These are phyloP conservation scores for Malthinus seriepunctatus DNA, from an alignment of 2,888 invertebrate species.

Conservation along the genomic window DNA sequence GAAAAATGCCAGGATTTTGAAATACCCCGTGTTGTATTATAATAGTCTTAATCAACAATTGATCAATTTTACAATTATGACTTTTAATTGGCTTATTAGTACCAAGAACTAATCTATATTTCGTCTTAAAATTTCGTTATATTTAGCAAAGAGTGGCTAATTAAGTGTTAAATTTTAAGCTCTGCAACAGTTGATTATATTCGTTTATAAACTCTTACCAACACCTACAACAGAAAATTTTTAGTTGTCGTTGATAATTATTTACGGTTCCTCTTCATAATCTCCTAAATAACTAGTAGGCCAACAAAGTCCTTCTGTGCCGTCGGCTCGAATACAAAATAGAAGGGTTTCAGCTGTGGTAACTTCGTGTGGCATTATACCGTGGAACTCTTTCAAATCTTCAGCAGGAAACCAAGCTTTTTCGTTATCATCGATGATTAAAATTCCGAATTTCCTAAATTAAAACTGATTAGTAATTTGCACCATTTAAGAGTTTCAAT, in stretches of 20 bases:
- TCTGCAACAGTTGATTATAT: no score
- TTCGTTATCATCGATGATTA: slow-evolving; percentile 84
- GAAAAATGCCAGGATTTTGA: no score
- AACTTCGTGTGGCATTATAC: slow-evolving; percentile 82
- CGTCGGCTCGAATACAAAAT: slow-evolving; percentile 84
- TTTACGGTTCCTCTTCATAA: slow-evolving; percentile 47
- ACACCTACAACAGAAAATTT: background rate
- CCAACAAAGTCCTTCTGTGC: slow-evolving; percentile 82
- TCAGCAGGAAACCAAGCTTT: slow-evolving; percentile 92
- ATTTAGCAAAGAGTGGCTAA: background rate
- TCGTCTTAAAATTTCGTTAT: background rate
- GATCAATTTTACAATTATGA: no score
- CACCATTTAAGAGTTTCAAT: no score
- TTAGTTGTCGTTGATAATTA: slow-evolving; percentile 9
- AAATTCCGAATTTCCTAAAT: slow-evolving; percentile 76
- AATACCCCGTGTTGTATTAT: no score
- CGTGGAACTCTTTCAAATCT: slow-evolving; percentile 86
- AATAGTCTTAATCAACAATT: no score
- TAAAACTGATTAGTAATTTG: slow-evolving; percentile 5
- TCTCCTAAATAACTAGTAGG: slow-evolving; percentile 65
- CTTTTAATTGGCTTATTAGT: no score
- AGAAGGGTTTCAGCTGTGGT: slow-evolving; percentile 75
- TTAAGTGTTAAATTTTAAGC: slow-evolving; percentile 1
- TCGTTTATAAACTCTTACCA: background rate
- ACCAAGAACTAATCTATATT: background rate